These are phyloP conservation scores for Montifringilla adamsi DNA, from an alignment of 2,113 vertebrate species.

Conservation along the genomic window DNA sequence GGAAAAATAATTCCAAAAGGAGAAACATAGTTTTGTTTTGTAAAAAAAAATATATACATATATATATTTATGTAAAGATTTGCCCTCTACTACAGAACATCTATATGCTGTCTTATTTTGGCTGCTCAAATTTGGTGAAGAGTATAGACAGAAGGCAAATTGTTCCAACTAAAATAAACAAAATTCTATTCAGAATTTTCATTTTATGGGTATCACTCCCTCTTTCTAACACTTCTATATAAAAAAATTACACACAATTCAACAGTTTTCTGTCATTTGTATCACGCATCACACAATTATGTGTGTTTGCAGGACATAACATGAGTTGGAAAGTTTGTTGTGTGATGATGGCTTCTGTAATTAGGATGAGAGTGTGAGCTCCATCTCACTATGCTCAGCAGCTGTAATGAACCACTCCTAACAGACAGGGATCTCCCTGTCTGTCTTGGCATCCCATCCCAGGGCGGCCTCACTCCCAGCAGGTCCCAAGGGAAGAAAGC, in stretches of 20 bases:
- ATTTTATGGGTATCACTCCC: neutral
- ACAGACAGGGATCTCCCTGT: neutral
- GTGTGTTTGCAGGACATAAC: neutral
- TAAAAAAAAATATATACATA: neutral
- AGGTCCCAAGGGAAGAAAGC: neutral
- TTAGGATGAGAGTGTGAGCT: neutral
- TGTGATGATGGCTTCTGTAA: neutral
- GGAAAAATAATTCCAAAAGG: neutral
- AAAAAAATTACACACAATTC: neutral
- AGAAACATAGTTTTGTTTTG: neutral
- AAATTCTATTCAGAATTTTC: neutral
- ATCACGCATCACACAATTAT: accelerated
- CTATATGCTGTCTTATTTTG: neutral
- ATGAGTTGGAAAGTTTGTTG: neutral
- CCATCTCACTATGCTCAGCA: neutral
- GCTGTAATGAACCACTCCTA: neutral
- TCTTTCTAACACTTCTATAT: neutral
- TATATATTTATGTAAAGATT: neutral
- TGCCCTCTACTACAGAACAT: neutral
- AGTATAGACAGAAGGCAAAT: accelerated
- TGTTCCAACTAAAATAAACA: neutral
- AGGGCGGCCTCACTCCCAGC: neutral
- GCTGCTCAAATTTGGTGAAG: neutral
- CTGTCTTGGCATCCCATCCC: neutral
- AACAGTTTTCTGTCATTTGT: neutral